Conservation (phyloP, 2,797 vertebrate genomes). For the Leptodactylus fallax region DNA sequence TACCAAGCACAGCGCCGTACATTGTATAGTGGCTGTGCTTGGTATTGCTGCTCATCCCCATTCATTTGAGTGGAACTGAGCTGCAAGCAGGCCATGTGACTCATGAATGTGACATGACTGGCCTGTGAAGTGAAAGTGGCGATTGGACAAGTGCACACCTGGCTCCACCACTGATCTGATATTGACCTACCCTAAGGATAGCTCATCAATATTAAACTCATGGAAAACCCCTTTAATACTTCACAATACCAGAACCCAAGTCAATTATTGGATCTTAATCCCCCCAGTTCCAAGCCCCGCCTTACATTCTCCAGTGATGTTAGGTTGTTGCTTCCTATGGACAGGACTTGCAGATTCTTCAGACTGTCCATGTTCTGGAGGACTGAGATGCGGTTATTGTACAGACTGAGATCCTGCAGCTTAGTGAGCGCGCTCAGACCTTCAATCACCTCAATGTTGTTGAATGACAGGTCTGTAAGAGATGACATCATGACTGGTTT, state of each 20-base stretch:
- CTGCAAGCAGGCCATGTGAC: too few species aligned
- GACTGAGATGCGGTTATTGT: constrained; percentile 85
- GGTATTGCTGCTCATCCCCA: too few species aligned
- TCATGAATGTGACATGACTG: too few species aligned
- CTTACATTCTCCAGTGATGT: constrained; percentile 82
- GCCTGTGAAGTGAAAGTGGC: too few species aligned
- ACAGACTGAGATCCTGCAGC: constrained; percentile 87
- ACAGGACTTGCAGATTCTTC: constrained; percentile 83
- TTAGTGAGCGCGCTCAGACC: constrained; percentile 84
- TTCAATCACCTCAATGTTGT: constrained; percentile 88
- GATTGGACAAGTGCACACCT: too few species aligned
- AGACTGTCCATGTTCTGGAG: constrained; percentile 87
- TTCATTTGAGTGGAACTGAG: too few species aligned
- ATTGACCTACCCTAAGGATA: too few species aligned
- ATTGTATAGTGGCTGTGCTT: not conserved
- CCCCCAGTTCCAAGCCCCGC: not conserved
- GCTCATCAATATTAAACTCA: too few species aligned
- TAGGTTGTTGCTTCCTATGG: constrained; percentile 85
- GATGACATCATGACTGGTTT: not conserved
- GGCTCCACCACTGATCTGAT: too few species aligned
- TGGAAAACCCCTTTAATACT: not conserved
- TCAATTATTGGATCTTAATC: not conserved
- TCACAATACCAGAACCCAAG: not conserved
- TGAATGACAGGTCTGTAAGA: constrained; percentile 90
- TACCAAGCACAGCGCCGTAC: not conserved